Conservation (phyloP, 2,888 invertebrate species). For the Molanna angustata region DNA sequence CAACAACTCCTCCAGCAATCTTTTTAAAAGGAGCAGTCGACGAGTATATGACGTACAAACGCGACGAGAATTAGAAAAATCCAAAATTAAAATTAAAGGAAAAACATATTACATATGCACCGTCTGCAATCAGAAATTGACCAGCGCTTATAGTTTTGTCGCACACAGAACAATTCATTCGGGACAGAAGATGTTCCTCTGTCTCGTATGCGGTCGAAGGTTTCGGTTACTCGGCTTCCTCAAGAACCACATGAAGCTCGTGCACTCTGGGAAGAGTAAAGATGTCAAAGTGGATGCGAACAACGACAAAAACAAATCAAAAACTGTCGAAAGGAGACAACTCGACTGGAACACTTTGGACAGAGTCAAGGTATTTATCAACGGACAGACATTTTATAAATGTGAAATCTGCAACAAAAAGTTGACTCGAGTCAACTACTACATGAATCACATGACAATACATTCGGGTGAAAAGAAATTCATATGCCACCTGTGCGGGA, state of each 20-base stretch:
- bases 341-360: slow-evolving; percentile 37
- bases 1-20: background rate
- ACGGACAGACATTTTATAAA: slow-evolving; percentile 48
- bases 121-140: slow-evolving; percentile 57
- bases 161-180: slow-evolving; percentile 64
- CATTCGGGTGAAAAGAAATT: slow-evolving; percentile 54
- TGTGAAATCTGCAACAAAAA: slow-evolving; percentile 52
- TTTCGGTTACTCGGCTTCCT: slow-evolving; percentile 25
- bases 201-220: slow-evolving; percentile 58
- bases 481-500: slow-evolving; percentile 53
- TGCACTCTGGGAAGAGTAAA: slow-evolving; percentile 24
- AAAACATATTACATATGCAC: slow-evolving; percentile 56
- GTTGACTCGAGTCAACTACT: slow-evolving; percentile 40
- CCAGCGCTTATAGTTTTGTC: slow-evolving; percentile 61
- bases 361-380: slow-evolving; percentile 39
- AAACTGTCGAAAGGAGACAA: background rate
- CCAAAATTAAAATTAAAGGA: slow-evolving; percentile 46
- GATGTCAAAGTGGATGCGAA: slow-evolving; percentile 13
- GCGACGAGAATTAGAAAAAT: slow-evolving; percentile 43
- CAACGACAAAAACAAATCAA: background rate
- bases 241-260: slow-evolving; percentile 27
- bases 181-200: slow-evolving; percentile 63
- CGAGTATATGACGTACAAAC: slow-evolving; percentile 38
- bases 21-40: slow-evolving; percentile 26
- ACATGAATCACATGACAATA: slow-evolving; percentile 50